phyloP scores from a whole-genome alignment of 2,797 vertebrate genomes.

The Gambelia wislizenii region DNA sequence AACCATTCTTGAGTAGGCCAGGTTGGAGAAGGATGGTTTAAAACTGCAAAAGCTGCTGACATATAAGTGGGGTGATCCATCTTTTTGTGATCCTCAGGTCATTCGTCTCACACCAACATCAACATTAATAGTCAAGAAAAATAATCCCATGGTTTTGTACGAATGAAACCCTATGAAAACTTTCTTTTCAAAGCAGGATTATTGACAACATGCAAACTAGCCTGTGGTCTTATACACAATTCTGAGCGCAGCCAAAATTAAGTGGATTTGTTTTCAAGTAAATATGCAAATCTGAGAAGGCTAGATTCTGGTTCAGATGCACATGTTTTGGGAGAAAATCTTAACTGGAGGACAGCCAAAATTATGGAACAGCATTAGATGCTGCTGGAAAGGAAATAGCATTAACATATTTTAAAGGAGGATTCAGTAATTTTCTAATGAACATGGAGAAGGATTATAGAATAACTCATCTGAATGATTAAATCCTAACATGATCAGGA shows the following conservation, averaged over 20 bases:
- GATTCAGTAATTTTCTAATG: slow-evolving; percentile 41
- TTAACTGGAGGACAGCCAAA: slow-evolving; percentile 11
- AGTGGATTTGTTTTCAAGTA: background rate
- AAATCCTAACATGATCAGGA: slow-evolving; percentile 45
- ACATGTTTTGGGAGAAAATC: slow-evolving; percentile 9
- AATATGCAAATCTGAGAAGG: slow-evolving; percentile 20
- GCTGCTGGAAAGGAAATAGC: slow-evolving; percentile 29
- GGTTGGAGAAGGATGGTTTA: background rate
- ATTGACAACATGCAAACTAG: background rate
- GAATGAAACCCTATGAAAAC: background rate
- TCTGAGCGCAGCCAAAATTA: background rate
- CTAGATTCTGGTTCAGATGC: slow-evolving; percentile 34
- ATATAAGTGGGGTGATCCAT: background rate
- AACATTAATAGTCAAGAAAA: background rate
- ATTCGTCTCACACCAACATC: background rate
- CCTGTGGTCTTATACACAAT: background rate
- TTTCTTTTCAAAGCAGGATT: background rate
- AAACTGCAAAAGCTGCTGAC: background rate
- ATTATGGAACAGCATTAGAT: slow-evolving; percentile 38
- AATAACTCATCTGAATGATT: slow-evolving; percentile 46
- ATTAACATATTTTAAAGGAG: slow-evolving; percentile 41
- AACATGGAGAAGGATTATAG: slow-evolving; percentile 38
- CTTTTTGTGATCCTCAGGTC: background rate
- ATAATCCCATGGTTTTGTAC: background rate
- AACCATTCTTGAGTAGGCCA: background rate